These are phyloP conservation scores for Lipotes vexillifer DNA, from an alignment of 2,113 vertebrate genomes.

Conservation along the genomic window DNA sequence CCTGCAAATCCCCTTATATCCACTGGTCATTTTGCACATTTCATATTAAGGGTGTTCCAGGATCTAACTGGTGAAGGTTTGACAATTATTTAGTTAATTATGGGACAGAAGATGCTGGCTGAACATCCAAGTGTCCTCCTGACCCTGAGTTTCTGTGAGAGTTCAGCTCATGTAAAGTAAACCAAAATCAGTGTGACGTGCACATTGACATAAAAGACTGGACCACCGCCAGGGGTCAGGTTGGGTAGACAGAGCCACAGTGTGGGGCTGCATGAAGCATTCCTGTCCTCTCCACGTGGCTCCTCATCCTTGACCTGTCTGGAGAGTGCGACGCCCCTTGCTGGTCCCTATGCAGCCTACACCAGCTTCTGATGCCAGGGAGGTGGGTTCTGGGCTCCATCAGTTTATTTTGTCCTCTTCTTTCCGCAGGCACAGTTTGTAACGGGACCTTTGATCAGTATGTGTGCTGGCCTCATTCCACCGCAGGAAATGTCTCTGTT, in stretches of 20 bases:
- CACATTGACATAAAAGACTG: not conserved
- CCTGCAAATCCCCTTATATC: not conserved
- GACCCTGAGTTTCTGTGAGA: not conserved
- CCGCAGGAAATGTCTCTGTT: constrained; percentile 91
- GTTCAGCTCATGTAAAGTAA: not conserved
- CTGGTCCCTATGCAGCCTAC: not conserved
- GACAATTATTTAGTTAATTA: not conserved
- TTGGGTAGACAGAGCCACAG: not conserved
- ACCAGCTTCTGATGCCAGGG: not conserved
- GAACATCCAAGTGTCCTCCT: not conserved
- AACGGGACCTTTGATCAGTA: constrained; percentile 91
- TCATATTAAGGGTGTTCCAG: not conserved
- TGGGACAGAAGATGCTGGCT: not conserved
- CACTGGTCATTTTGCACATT: not conserved
- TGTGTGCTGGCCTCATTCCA: constrained; percentile 93
- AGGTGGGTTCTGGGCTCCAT: not conserved
- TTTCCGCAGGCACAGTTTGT: constrained; percentile 85
- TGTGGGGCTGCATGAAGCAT: not conserved
- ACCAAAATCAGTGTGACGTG: not conserved
- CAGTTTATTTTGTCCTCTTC: not conserved
- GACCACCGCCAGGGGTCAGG: not conserved
- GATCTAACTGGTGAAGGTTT: not conserved
- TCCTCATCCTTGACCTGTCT: not conserved
- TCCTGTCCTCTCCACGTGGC: not conserved
- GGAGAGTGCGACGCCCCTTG: not conserved